Evolutionary conservation across 2,888 invertebrate species (phyloP).

Genomic region (Yponomeuta plumbellus): DNA sequence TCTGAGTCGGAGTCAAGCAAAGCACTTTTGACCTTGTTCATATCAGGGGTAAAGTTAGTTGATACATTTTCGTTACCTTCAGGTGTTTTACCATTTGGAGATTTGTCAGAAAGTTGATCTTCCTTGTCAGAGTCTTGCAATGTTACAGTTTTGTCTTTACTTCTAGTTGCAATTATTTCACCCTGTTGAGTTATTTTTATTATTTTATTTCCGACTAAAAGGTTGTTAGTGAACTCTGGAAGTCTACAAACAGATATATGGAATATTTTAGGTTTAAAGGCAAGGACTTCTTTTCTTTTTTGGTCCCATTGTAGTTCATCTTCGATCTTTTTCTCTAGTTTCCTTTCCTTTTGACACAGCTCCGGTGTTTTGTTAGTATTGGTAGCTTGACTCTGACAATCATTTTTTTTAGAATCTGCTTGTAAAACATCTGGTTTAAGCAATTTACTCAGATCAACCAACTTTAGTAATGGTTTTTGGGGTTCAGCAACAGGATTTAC

Average conservation of each 20-base stretch:
- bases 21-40: constrained; percentile 29
- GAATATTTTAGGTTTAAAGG: constrained; percentile 51
- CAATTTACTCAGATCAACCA: constrained; percentile 58
- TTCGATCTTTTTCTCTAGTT: constrained; percentile 23
- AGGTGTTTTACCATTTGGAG: not conserved
- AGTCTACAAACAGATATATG: constrained; percentile 40
- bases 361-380: not conserved
- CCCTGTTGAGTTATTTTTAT: constrained; percentile 41
- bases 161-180: not conserved
- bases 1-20: constrained; percentile 26
- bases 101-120: not conserved
- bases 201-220: constrained; percentile 40
- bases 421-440: constrained; percentile 44
- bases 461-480: constrained; percentile 50
- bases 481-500: constrained; percentile 7
- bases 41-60: constrained; percentile 3
- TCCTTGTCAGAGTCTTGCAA: not conserved
- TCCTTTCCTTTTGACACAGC: constrained; percentile 17
- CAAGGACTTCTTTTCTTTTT: constrained; percentile 41
- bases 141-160: constrained; percentile 2
- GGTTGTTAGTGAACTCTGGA: constrained; percentile 39
- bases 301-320: constrained; percentile 29
- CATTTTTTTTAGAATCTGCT: constrained; percentile 17
- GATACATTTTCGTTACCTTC: not conserved
- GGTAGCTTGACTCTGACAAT: not conserved